phyloP scores from a whole-genome alignment of 2,113 vertebrate species.

The Neomonachus schauinslandi region DNA sequence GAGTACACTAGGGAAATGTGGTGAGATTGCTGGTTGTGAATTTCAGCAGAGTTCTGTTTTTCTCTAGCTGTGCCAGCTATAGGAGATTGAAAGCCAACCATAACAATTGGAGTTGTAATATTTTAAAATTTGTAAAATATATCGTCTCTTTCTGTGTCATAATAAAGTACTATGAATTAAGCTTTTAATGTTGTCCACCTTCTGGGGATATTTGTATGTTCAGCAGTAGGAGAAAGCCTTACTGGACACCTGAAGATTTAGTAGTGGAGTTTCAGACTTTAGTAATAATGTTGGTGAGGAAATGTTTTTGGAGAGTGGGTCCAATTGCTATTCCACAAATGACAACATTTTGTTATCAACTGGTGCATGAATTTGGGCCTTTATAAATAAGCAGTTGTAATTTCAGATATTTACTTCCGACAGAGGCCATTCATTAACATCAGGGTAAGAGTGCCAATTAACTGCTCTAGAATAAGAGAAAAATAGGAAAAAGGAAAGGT shows the following conservation, averaged over 20 bases:
- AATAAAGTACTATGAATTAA: not conserved
- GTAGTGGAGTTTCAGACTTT: not conserved
- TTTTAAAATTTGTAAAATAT: slow-evolving; percentile 7
- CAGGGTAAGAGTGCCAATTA: not conserved
- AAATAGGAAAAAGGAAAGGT: not conserved
- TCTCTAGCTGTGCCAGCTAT: not conserved
- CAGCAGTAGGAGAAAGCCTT: not conserved
- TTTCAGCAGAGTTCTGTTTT: not conserved
- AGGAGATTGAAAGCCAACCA: not conserved
- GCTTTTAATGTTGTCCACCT: not conserved
- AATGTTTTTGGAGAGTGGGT: not conserved
- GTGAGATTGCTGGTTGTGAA: not conserved
- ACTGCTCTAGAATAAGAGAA: not conserved
- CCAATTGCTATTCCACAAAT: not conserved
- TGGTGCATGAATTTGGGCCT: not conserved
- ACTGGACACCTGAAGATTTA: not conserved
- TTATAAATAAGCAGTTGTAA: slow-evolving; percentile 13
- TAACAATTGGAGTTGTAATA: not conserved
- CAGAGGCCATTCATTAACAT: slow-evolving; percentile 3
- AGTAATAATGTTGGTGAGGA: not conserved
- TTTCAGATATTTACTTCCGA: not conserved
- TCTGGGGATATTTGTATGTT: not conserved
- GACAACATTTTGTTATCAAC: not conserved
- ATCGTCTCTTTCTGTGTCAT: not conserved
- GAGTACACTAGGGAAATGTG: not conserved